These are phyloP conservation scores for Scomber japonicus DNA, from an alignment of 2,113 vertebrate genomes.

Conservation along the genomic window DNA sequence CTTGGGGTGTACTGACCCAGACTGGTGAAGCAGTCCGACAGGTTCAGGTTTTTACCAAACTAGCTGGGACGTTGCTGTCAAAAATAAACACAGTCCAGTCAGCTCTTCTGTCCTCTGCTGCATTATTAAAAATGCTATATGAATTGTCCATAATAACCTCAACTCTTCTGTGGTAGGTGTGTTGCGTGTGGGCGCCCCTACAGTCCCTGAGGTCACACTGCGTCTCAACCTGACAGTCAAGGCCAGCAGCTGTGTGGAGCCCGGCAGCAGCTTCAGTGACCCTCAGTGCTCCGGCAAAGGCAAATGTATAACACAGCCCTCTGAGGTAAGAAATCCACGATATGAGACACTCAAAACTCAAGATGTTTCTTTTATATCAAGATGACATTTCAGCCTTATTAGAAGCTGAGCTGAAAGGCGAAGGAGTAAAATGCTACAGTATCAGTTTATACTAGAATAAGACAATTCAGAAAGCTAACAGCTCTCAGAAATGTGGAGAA, in stretches of 20 bases:
- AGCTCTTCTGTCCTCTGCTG: neutral
- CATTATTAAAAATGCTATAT: neutral
- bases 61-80: too few species aligned
- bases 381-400: neutral
- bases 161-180: slow-evolving; percentile 71
- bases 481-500: neutral
- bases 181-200: slow-evolving; percentile 72
- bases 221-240: slow-evolving; percentile 93
- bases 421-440: neutral
- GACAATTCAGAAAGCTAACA: neutral
- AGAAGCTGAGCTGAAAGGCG: neutral
- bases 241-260: slow-evolving; percentile 88
- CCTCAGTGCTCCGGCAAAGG: slow-evolving; percentile 92
- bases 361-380: neutral
- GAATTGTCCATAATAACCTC: neutral
- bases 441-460: neutral
- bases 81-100: too few species aligned
- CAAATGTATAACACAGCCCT: slow-evolving; percentile 89
- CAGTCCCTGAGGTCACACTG: slow-evolving; percentile 90
- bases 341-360: neutral
- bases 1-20: too few species aligned
- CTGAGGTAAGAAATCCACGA: slow-evolving; percentile 85
- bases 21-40: too few species aligned
- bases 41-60: too few species aligned
- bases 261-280: slow-evolving; percentile 83